phyloP scores from a whole-genome alignment of 2,113 vertebrate species.

The Bujurquina vittata region DNA sequence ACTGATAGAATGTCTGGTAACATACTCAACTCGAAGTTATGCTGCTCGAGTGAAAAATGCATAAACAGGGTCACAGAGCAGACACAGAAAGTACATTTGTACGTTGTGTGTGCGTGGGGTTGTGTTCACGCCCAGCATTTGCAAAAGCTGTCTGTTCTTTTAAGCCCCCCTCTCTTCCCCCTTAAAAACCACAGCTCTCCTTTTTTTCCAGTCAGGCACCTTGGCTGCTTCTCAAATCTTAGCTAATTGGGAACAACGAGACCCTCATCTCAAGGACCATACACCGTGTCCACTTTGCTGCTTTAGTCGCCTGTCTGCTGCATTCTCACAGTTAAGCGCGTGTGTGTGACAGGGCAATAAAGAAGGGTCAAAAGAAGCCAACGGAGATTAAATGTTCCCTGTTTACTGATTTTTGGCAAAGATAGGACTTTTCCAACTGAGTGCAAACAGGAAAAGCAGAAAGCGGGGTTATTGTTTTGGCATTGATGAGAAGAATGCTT shows the following conservation, averaged over 20 bases:
- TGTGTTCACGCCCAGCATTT: background rate
- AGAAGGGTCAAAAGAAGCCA: slow-evolving; percentile 25
- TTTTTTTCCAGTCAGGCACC: slow-evolving; percentile 32
- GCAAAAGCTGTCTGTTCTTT: slow-evolving; percentile 4
- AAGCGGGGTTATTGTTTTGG: background rate
- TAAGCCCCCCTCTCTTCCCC: background rate
- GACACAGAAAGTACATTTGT: background rate
- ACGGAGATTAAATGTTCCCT: slow-evolving; percentile 35
- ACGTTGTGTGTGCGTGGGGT: background rate
- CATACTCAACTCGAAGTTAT: slow-evolving; percentile 11
- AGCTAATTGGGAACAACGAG: slow-evolving; percentile 65
- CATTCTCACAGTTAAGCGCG: slow-evolving; percentile 14
- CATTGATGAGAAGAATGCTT: slow-evolving; percentile 5
- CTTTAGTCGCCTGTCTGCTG: slow-evolving; percentile 36
- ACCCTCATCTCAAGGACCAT: slow-evolving; percentile 56
- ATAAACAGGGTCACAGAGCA: slow-evolving; percentile 17
- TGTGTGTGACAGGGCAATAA: slow-evolving; percentile 12
- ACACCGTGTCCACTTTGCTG: slow-evolving; percentile 58
- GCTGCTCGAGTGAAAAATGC: background rate
- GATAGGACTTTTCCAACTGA: slow-evolving; percentile 12
- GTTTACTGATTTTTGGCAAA: slow-evolving; percentile 24
- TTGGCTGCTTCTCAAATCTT: slow-evolving; percentile 57
- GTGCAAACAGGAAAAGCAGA: slow-evolving; percentile 20
- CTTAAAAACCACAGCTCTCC: slow-evolving; percentile 16
- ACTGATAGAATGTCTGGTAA: slow-evolving; percentile 2